phyloP scores from a whole-genome alignment of 2,797 vertebrate species.

The Pagetopsis macropterus region DNA sequence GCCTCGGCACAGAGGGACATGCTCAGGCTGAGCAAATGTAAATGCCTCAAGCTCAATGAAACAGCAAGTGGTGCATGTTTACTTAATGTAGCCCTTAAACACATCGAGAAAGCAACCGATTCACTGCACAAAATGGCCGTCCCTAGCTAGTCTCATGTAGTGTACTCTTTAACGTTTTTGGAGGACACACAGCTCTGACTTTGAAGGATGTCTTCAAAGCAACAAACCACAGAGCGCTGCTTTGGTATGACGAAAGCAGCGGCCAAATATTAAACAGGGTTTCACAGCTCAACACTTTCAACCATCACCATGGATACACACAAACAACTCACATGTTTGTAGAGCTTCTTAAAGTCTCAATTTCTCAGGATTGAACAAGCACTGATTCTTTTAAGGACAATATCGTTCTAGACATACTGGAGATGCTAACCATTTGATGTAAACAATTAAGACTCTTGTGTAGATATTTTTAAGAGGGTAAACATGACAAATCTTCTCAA shows the following conservation, averaged over 20 bases:
- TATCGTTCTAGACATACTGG: not conserved
- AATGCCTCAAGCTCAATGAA: constrained; percentile 40
- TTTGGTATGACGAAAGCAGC: constrained; percentile 13
- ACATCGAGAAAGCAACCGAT: constrained; percentile 46
- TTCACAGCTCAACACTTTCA: not conserved
- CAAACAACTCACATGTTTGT: not conserved
- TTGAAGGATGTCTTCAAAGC: constrained; percentile 14
- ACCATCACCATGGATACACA: not conserved
- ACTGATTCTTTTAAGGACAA: not conserved
- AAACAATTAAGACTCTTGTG: not conserved
- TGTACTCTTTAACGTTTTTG: not conserved
- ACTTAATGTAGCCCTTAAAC: constrained; percentile 76
- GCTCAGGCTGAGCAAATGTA: constrained; percentile 10
- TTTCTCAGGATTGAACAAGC: not conserved
- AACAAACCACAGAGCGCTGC: constrained; percentile 7
- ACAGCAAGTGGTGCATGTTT: constrained; percentile 69
- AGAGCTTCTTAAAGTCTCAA: not conserved
- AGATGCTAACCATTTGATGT: too few species aligned
- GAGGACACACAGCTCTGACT: not conserved
- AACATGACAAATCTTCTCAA: not conserved
- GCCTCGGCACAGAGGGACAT: constrained; percentile 5
- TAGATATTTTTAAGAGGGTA: not conserved
- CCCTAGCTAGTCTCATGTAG: not conserved
- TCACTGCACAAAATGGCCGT: constrained; percentile 31
- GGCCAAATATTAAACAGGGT: not conserved